phyloP scores from a whole-genome alignment of 2,113 vertebrate species.

The Psammodynastes pulverulentus region DNA sequence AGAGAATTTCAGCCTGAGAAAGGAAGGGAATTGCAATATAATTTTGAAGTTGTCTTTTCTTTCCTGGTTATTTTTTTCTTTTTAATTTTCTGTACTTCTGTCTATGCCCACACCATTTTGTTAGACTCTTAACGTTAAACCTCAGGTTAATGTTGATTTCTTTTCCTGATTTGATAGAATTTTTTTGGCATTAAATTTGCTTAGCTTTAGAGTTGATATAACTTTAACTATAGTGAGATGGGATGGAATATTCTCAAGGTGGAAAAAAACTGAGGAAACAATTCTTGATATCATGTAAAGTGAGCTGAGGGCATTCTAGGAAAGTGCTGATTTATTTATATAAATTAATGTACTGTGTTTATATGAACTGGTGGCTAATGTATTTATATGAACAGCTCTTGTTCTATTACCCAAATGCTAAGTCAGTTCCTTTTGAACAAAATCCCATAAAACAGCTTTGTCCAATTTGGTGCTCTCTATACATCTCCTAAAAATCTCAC shows the following conservation, averaged over 20 bases:
- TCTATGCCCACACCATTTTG: neutral
- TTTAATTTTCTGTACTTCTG: neutral
- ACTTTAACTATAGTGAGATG: neutral
- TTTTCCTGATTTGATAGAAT: neutral
- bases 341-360: neutral
- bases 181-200: neutral
- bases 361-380: neutral
- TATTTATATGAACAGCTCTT: neutral
- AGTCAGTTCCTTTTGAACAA: neutral
- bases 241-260: neutral
- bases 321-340: neutral
- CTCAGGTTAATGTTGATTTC: neutral
- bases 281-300: neutral
- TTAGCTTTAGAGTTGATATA: neutral
- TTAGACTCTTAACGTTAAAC: neutral
- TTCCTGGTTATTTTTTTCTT: neutral
- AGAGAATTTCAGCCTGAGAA: neutral
- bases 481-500: neutral
- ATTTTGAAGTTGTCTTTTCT: neutral
- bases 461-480: neutral
- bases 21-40: neutral
- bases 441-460: neutral
- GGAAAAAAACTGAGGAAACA: neutral
- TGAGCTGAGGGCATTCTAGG: neutral
- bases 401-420: neutral